Conservation (phyloP, 2,113 vertebrate species). For the Porphyrio hochstetteri region DNA sequence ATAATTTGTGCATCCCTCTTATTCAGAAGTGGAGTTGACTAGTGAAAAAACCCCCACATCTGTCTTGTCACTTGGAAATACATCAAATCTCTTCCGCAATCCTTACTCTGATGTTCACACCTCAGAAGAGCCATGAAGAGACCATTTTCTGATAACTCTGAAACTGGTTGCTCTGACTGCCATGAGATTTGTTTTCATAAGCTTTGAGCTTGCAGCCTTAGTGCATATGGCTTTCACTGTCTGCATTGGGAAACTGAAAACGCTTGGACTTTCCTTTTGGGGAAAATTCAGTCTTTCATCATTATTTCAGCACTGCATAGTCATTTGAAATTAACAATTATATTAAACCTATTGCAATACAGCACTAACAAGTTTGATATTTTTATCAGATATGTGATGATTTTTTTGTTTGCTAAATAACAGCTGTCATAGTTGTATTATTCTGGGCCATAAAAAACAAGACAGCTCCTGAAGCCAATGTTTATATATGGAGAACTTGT, state of each 20-base stretch:
- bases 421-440: not conserved
- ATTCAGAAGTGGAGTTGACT: not conserved
- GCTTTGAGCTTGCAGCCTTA: not conserved
- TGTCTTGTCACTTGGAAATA: not conserved
- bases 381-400: not conserved
- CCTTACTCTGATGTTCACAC: not conserved
- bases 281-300: not conserved
- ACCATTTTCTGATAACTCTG: not conserved
- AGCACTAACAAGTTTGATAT: not conserved
- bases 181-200: not conserved
- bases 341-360: not conserved
- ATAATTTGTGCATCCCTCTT: not conserved
- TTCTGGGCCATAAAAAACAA: not conserved
- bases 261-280: not conserved
- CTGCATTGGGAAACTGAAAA: not conserved
- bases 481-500: not conserved
- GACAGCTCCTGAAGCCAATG: not conserved
- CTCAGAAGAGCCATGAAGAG: not conserved
- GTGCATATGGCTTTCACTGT: not conserved
- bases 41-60: not conserved
- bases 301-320: not conserved
- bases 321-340: not conserved
- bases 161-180: not conserved
- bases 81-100: not conserved
- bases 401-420: conserved; percentile 13